Evolutionary conservation across 2,113 vertebrate species (phyloP).

Genomic region (Puma concolor): DNA sequence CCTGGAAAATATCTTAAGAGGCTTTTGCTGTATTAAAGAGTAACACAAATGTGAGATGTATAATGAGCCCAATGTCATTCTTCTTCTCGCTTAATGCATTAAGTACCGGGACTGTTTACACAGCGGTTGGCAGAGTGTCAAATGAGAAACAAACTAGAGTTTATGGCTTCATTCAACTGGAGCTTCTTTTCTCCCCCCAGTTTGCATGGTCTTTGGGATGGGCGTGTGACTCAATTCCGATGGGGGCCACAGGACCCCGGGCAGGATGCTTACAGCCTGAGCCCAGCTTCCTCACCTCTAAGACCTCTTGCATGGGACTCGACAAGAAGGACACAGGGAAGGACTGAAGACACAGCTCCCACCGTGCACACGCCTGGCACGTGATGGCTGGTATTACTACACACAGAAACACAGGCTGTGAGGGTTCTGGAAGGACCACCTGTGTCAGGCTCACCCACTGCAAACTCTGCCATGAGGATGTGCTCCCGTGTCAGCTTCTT

Average conservation of each 20-base stretch:
- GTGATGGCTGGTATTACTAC: fast-evolving
- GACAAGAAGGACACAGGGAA: not conserved
- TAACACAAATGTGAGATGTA: not conserved
- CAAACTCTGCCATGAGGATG: fast-evolving
- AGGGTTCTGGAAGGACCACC: too few relatives aligned
- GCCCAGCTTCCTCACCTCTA: fast-evolving
- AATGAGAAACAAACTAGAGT: not conserved
- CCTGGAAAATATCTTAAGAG: constrained; percentile 23
- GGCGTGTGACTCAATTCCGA: fast-evolving
- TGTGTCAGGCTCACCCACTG: not conserved
- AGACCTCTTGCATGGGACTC: not conserved
- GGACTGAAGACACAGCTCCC: not conserved
- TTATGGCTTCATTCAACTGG: not conserved
- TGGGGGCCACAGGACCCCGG: fast-evolving
- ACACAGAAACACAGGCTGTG: fast-evolving
- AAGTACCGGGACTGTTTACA: not conserved
- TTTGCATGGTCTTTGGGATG: not conserved
- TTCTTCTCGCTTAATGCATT: not conserved
- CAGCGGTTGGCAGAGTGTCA: not conserved
- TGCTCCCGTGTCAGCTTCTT: fast-evolving
- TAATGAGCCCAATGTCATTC: not conserved
- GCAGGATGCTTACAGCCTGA: not conserved
- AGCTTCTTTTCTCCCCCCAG: not conserved
- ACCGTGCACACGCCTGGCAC: fast-evolving
- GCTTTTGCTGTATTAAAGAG: constrained; percentile 17